phyloP scores from a whole-genome alignment of 2,888 invertebrate genomes.

The Stomorhina lunata region DNA sequence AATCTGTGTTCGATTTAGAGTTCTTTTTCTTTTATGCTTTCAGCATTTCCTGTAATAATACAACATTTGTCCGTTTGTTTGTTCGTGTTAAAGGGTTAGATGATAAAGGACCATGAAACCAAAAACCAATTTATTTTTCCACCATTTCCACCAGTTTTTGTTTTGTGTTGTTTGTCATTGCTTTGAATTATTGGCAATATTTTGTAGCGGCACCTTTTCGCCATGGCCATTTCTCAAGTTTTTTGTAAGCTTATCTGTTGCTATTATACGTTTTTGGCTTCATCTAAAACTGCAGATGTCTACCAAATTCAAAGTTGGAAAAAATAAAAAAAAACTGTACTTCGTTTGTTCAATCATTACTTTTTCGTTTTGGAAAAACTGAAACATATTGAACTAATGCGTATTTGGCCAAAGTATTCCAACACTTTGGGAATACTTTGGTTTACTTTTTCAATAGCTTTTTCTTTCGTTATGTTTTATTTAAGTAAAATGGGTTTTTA shows the following conservation, averaged over 20 bases:
- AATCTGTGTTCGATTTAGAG: background rate
- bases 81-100: background rate
- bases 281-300: constrained; percentile 1
- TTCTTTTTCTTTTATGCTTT: background rate
- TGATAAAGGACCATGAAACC: constrained; percentile 59
- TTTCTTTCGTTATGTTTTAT: constrained; percentile 1
- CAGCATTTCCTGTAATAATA: background rate
- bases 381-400: constrained; percentile 48
- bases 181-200: constrained; percentile 58
- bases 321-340: background rate
- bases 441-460: background rate
- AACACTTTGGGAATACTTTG: constrained; percentile 21
- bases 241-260: background rate
- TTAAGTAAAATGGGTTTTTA: constrained; percentile 32
- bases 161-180: constrained; percentile 49
- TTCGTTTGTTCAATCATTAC: background rate
- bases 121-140: constrained; percentile 64
- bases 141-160: constrained; percentile 44
- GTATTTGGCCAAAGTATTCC: constrained; percentile 18
- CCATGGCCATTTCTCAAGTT: background rate
- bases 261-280: constrained; percentile 1
- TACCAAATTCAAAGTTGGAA: constrained; percentile 3
- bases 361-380: background rate
- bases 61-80: background rate
- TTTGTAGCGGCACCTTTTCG: background rate